Base-by-base conservation (phyloP, 2,888 invertebrate genomes). In the Odontothrips loti region DNA sequence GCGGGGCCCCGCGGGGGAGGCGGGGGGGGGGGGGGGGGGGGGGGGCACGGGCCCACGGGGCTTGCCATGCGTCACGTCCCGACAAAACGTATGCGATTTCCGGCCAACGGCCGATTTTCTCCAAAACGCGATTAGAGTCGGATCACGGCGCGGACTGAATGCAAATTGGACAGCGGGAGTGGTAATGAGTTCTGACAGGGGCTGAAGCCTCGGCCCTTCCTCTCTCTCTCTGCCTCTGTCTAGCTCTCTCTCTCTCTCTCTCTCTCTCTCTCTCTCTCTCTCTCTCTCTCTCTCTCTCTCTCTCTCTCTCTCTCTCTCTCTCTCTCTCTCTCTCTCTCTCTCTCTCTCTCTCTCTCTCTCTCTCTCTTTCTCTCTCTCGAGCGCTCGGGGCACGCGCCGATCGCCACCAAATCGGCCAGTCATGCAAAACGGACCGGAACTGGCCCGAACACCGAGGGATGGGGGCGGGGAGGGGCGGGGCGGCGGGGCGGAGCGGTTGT, bases 151-250 rank as follows among this genome's bases (percentile, higher is more conserved):
- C 68, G 58, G 68, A 23, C 68, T 9, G 68, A 75, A 75, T 75
- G 68, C 68, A 75, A 75, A 75, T 75, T 75, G 68, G 68, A 27
- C 68, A 27, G 68, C 68, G 68, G 68, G 68, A 27, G 68, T 75
- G 68, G 68, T 75, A 75, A 75, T 75, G 68, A 75, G 68, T 75
- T 75, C 68, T 75, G 68, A 75, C 68, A 12, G 68, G 68, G 68
- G 68, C 23, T 75, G 68, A 75, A 58, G 68, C 23, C 68, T 27
- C 68, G 68, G n/a, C 23, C 51, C 51, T 20, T 10, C 51, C 20
- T 10, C 58, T 58, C 20, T 15, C 58, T 15, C 51, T 10, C 51
- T 10, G 4, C 51, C 51, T 15, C 48, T 48, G 15, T 15, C 48
- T 15, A 48, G 9, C 34, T 43, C 34, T 43, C 34, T 43, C 34